Evolutionary conservation across 2,113 vertebrate genomes (phyloP).

Genomic region (Paramisgurnus dabryanus): DNA sequence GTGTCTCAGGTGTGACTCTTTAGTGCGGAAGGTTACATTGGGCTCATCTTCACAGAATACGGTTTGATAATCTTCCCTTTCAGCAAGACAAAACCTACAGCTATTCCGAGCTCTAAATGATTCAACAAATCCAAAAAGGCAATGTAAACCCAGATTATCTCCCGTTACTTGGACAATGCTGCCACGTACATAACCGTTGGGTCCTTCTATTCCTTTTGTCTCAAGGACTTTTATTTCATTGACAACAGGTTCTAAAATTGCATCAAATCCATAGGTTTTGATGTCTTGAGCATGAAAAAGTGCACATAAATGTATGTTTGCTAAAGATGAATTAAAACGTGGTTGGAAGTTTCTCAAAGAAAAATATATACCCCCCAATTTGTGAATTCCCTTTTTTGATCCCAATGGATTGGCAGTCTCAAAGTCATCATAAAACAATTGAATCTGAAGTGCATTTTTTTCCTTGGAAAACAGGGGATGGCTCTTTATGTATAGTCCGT

Average conservation of each 20-base stretch:
- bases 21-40: constrained; percentile 25
- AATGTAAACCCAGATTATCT: constrained; percentile 44
- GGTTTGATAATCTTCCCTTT: too few relatives aligned
- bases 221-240: constrained; percentile 21
- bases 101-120: constrained; percentile 27
- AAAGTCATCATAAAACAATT: not conserved
- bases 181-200: not conserved
- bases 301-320: too few relatives aligned
- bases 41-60: constrained; percentile 38
- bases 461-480: constrained; percentile 10
- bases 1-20: constrained; percentile 26
- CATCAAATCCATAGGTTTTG: constrained; percentile 36
- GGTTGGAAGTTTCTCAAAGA: too few relatives aligned
- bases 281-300: too few relatives aligned
- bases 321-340: too few relatives aligned
- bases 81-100: too few relatives aligned
- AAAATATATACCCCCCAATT: too few relatives aligned
- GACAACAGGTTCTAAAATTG: constrained; percentile 30
- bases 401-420: not conserved
- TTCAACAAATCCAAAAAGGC: constrained; percentile 39
- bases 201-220: not conserved
- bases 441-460: constrained; percentile 7
- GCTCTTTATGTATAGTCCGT: not conserved
- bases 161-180: constrained; percentile 29
- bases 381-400: constrained; percentile 6